A percentile compares a stretch with the other conserved stretches of the same genome.
Evolutionary conservation across 1,140 invertebrate genomes (phyloP).

Genomic region (Aphaenogaster rudis): DNA sequence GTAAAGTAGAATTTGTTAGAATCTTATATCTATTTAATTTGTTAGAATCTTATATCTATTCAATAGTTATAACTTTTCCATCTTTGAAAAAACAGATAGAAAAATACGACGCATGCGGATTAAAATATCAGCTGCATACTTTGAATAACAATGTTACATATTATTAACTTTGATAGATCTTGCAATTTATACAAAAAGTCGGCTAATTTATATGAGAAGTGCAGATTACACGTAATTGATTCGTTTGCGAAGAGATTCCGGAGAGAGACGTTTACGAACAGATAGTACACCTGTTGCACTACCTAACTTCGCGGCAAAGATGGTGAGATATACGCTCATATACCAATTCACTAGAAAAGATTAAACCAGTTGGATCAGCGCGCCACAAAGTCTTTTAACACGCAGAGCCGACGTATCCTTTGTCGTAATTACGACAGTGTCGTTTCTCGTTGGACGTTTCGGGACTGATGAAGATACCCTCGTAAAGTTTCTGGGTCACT

Average conservation of each 20-base stretch:
- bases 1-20: not conserved
- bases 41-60: not conserved
- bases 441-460: slow-evolving; percentile 4
- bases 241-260: not conserved
- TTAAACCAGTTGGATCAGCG: not conserved
- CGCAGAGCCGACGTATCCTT: slow-evolving; percentile 8
- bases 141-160: not conserved
- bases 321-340: slow-evolving; percentile 2
- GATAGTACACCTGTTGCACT: slow-evolving; percentile 32
- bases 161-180: not conserved
- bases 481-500: slow-evolving; percentile 55
- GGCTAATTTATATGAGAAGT: not conserved
- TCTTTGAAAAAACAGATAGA: not conserved
- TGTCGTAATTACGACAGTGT: slow-evolving; percentile 32
- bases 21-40: not conserved
- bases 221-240: slow-evolving; percentile 7
- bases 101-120: not conserved
- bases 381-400: not conserved
- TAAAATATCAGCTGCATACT: not conserved
- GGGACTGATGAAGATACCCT: slow-evolving; percentile 37
- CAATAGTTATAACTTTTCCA: not conserved
- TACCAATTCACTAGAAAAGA: slow-evolving; percentile 5
- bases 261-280: not conserved
- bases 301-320: not conserved
- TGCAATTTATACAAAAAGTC: not conserved